Evolutionary conservation across 2,888 invertebrate species (phyloP), one percentile per base, ranked within the genome.

Genomic region (Caradrina kadenii): DNA sequence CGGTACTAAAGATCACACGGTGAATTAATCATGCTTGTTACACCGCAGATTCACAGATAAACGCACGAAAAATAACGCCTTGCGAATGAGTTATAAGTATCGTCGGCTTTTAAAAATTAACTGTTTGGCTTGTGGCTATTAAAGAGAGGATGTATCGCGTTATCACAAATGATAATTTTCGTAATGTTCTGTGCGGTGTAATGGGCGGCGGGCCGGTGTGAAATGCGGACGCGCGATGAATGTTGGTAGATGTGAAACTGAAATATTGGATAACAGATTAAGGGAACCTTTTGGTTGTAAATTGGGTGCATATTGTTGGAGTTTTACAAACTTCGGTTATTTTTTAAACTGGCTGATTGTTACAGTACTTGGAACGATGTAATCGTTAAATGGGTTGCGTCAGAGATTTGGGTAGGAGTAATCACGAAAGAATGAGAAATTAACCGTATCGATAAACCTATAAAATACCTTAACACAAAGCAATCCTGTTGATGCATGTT

Each of bases 1-100:
- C 87, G 83, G 86, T 83, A 85, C 88, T 88, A 84, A 87, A 85
- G 88, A 88, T 88, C 88, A 79, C 84, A 78, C 68, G 69, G 81
- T 82, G 76, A 89, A 93, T 94, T 94, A 93, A 94, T 95, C 94
- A 94, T 92, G 87, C 92, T 91, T 93, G 94, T 94, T 93, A 90
- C 88, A 84, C 85, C 75, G 82, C 82, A 93, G 95, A 95, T 95
- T 86, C 81, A 72, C 88, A 88, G 95, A 95, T 95, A 84, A 94
- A 92, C 88, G 87, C 75, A 87, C 91, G 92, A 93, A 88, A 92
- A 92, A 93, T 93, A 92, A 93, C 92, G 91, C 92, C 92, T 88
- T 81, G 73, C 70, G 86, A 87, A 87, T 92, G 92, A 93, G 84
- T 92, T 81, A 84, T 91, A 93, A 87, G 85, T 81, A 81, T 84